Conservation (phyloP, 2,888 invertebrate genomes). For the Caenorhabditis becei region DNA sequence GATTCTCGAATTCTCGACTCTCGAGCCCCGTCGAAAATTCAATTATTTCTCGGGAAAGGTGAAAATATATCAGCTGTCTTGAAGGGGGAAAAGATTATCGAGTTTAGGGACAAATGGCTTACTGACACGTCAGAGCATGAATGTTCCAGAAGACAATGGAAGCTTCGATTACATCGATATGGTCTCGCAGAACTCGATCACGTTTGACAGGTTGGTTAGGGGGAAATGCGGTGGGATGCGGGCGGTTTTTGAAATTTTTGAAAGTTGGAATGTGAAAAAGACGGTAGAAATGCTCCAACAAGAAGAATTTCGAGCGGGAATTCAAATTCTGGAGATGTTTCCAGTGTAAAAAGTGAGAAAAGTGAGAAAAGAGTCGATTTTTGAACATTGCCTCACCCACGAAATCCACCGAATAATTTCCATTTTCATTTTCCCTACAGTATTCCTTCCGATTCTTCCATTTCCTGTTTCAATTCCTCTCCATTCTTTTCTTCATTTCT, state of each 20-base stretch:
- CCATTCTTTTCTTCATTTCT: neutral
- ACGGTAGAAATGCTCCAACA: too few species aligned
- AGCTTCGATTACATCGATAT: constrained; percentile 61
- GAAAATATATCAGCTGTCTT: constrained; percentile 34
- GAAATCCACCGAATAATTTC: too few species aligned
- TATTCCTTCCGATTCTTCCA: too few species aligned
- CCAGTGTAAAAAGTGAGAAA: too few species aligned
- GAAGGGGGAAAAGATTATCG: neutral
- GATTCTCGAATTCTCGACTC: too few species aligned
- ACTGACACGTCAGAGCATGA: constrained; percentile 12
- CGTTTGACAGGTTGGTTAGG: constrained; percentile 30
- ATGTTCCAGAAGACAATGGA: constrained; percentile 49
- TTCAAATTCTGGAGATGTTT: too few species aligned
- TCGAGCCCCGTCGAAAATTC: neutral
- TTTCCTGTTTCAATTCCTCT: neutral
- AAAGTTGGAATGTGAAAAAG: too few species aligned
- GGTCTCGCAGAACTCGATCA: constrained; percentile 49
- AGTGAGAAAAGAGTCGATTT: too few species aligned
- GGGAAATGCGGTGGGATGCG: neutral
- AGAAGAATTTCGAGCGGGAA: too few species aligned
- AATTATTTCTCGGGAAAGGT: neutral
- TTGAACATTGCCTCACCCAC: too few species aligned
- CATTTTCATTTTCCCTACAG: too few species aligned
- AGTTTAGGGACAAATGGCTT: neutral
- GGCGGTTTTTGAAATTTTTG: neutral